A percentile compares a stretch with the other conserved stretches of the same genome.
Conservation (phyloP, 2,888 invertebrate species). For the Sphaerophoria rueppellii region DNA sequence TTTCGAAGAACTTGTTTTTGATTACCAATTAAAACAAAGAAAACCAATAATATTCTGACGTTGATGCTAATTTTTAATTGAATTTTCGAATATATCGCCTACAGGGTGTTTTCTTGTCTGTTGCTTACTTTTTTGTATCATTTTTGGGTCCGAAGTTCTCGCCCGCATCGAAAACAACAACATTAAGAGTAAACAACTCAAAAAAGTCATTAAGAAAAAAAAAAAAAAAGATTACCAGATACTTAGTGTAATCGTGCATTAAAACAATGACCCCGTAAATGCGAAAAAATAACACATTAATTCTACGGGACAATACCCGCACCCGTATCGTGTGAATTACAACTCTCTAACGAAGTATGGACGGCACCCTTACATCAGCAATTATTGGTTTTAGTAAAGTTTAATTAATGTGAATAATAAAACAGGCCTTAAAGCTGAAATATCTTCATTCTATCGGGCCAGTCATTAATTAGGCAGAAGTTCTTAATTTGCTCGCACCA, state of each 20-base stretch:
- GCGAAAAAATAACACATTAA: neutral
- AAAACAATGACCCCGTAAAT: slow-evolving; percentile 63
- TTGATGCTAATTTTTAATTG: neutral
- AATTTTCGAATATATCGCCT: neutral
- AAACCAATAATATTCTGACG: neutral
- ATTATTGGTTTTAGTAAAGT: neutral
- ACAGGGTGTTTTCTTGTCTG: neutral
- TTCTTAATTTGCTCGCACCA: slow-evolving; percentile 1
- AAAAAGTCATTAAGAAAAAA: neutral
- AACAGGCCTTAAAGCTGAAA: neutral
- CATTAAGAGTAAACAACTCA: slow-evolving; percentile 4
- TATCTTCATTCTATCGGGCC: neutral
- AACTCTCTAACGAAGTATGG: neutral
- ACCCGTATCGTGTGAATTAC: neutral
- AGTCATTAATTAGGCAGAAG: slow-evolving; percentile 6
- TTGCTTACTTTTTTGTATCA: slow-evolving; percentile 39
- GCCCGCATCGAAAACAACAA: slow-evolving; percentile 32
- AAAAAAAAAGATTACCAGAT: slow-evolving; percentile 14
- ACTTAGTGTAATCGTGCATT: slow-evolving; percentile 56
- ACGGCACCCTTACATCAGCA: neutral
- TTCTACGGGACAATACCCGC: slow-evolving; percentile 21
- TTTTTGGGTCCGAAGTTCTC: slow-evolving; percentile 37
- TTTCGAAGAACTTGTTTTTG: neutral
- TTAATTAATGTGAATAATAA: slow-evolving; percentile 21
- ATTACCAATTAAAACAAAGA: neutral